Evolutionary conservation across 2,888 invertebrate species (phyloP).

Genomic region (Ophraella communa): DNA sequence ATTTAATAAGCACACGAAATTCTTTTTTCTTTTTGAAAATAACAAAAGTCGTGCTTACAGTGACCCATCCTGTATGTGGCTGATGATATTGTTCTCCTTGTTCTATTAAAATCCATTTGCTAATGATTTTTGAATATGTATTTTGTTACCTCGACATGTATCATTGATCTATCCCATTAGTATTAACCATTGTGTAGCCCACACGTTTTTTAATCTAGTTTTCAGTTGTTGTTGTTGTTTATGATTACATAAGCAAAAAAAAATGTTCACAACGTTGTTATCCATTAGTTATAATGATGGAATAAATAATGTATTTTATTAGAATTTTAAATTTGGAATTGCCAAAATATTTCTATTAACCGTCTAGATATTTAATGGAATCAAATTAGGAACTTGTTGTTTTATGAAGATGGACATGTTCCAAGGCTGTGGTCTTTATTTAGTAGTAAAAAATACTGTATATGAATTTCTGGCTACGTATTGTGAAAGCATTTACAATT

Average conservation of each 20-base stretch:
- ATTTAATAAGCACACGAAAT: no score
- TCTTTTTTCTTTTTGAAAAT: no score
- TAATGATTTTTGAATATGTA: background rate
- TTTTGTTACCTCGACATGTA: background rate
- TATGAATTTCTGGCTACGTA: no score
- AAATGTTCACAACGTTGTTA: constrained; percentile 8
- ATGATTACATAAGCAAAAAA: constrained; percentile 3
- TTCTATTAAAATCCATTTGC: background rate
- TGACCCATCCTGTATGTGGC: no score
- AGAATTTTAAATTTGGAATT: background rate
- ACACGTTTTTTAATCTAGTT: background rate
- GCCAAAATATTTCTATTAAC: background rate
- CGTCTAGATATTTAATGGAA: background rate
- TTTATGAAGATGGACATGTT: background rate
- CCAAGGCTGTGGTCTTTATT: no score
- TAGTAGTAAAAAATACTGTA: no score
- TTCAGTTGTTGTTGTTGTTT: background rate
- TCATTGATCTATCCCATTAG: background rate
- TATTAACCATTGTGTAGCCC: constrained; percentile 1
- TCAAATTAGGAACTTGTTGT: background rate
- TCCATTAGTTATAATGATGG: background rate
- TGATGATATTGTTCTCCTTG: no score
- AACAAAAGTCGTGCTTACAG: no score
- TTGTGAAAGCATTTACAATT: no score
- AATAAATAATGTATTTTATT: background rate